Evolutionary conservation across 2,888 invertebrate genomes (phyloP), one percentile per base, ranked within the genome.

Genomic region (Leptinotarsa tumamoca): DNA sequence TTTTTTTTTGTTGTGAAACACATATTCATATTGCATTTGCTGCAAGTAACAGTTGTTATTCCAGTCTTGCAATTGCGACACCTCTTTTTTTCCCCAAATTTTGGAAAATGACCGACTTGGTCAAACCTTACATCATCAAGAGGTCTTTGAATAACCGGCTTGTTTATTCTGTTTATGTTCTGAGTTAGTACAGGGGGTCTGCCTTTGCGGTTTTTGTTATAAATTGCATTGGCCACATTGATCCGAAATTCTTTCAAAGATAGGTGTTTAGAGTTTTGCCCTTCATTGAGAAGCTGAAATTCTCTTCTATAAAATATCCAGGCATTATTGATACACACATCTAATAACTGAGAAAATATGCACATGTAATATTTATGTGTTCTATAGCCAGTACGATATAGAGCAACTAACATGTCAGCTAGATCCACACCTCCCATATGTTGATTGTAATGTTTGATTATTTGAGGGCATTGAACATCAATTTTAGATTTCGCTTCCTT

Each of bases 401-500:
- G n/a, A 61, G 43, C 69, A 49, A 75, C 72, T 52, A 75, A 27
- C 68, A 68, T 72, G 18, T 71, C 43, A 7, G 33, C 52, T 17
- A 72, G 52, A 67, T 72, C 67, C 18, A 67, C 71, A 23, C 68
- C 72, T 56, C 68, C 71, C 75, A 75, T 72, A 43, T 75, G 75
- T n/a, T 21, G 58, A 68, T 75, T 72, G 54, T 76, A 67, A 10
- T 73, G 61, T 61, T 67, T 67, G 21, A 76, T 21, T n/a, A 73
- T 67, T 49, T 76, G 68, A 5, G 68, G 72, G 52, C 71, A 67
- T 21, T 66, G 67, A 27, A 76, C 54, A 21, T 61, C 70, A 67
- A 73, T 54, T 58, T 58, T 75, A 33, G 17, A 18, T 70, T 68
- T 67, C 58, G 71, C 49, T 15, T 63, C n/a, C 71, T 75, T 67